Percentiles rank a stretch among this genome's conserved stretches.
Conservation (phyloP, 2,888 invertebrate genomes). For the Fragum fragum region DNA sequence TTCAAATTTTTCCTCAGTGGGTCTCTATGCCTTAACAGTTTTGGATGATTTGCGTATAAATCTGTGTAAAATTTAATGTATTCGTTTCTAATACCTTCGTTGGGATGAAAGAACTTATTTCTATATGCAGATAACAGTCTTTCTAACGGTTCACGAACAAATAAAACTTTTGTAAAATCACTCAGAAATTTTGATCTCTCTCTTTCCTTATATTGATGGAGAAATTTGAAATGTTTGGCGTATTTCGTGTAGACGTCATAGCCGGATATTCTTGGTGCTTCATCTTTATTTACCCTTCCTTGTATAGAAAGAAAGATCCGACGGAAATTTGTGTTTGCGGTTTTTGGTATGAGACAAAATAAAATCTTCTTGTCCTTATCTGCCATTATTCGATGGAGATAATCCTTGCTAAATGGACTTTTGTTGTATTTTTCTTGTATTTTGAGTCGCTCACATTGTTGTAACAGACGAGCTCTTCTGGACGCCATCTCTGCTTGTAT, state of each 20-base stretch:
- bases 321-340: constrained; percentile 98
- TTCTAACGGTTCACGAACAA: constrained; percentile 96
- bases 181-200: constrained; percentile 91
- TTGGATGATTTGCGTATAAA: constrained; percentile 30
- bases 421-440: not conserved
- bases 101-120: constrained; percentile 91
- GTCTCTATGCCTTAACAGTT: not conserved
- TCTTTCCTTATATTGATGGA: constrained; percentile 74
- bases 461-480: not conserved
- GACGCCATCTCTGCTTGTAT: constrained; percentile 22
- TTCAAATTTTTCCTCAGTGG: not conserved
- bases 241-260: constrained; percentile 74
- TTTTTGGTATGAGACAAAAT: constrained; percentile 97
- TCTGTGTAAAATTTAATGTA: constrained; percentile 9
- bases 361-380: constrained; percentile 94
- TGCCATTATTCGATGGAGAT: constrained; percentile 87
- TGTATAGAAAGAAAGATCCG: constrained; percentile 94
- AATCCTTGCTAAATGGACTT: constrained; percentile 14
- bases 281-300: constrained; percentile 85
- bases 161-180: constrained; percentile 94
- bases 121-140: constrained; percentile 95
- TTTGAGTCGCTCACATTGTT: not conserved
- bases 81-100: constrained; percentile 12
- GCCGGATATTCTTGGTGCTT: constrained; percentile 68
- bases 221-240: constrained; percentile 66